Conservation (phyloP, 2,113 vertebrate genomes). For the Desmodus rotundus region DNA sequence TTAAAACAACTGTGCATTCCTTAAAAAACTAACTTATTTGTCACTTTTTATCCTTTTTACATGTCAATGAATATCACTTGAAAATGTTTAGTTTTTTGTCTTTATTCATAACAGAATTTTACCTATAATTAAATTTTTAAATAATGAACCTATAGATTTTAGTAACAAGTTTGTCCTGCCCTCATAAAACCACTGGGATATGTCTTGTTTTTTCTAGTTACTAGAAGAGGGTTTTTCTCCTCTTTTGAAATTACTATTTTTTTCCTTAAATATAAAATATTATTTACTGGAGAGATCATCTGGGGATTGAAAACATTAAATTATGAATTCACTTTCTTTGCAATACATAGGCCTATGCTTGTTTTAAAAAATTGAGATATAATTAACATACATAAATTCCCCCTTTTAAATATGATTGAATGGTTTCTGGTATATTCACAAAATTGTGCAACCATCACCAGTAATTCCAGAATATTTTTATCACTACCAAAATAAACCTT, state of each 20-base stretch:
- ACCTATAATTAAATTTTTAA: background rate
- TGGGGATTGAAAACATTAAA: background rate
- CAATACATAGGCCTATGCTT: background rate
- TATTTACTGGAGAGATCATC: background rate
- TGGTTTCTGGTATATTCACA: background rate
- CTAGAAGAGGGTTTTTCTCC: background rate
- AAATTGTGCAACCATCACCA: background rate
- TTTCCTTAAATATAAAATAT: background rate
- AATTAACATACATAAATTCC: background rate
- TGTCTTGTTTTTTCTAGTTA: background rate
- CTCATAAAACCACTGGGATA: background rate
- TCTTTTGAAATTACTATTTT: background rate
- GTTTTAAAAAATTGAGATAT: background rate
- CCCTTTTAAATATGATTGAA: background rate
- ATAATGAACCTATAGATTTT: background rate
- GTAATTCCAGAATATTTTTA: slow-evolving; percentile 23
- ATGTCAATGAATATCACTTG: background rate
- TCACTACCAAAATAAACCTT: background rate
- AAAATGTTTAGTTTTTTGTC: background rate
- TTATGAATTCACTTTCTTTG: background rate
- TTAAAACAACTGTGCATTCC: background rate
- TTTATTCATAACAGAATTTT: slow-evolving; percentile 7
- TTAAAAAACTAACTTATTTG: background rate
- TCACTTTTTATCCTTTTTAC: background rate
- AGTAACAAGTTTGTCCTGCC: background rate